These are phyloP conservation scores for Myodes glareolus DNA, from an alignment of 2,113 vertebrate species.

Conservation along the genomic window DNA sequence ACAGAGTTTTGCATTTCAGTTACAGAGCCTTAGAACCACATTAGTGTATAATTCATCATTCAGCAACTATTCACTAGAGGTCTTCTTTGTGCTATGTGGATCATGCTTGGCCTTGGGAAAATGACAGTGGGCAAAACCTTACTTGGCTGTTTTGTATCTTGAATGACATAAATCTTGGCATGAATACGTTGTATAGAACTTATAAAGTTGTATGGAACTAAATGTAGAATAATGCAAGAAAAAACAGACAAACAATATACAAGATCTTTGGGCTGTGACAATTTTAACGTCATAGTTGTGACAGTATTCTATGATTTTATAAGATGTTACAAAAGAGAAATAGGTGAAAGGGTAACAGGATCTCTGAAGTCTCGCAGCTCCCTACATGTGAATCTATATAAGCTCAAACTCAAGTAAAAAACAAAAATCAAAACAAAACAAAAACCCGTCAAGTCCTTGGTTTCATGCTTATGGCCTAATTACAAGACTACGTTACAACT, in stretches of 20 bases:
- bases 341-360: neutral
- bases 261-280: neutral
- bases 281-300: neutral
- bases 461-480: neutral
- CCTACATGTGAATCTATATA: neutral
- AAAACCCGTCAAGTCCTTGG: neutral
- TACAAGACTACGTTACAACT: slow-evolving; percentile 10
- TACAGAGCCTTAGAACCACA: neutral
- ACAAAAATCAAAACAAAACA: neutral
- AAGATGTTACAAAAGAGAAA: neutral
- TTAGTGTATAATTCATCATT: neutral
- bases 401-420: neutral
- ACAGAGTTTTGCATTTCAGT: neutral
- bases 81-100: neutral
- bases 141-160: neutral
- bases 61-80: neutral
- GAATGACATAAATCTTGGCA: neutral
- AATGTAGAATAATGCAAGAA: neutral
- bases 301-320: neutral
- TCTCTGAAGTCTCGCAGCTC: neutral
- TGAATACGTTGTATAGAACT: neutral
- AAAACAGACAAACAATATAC: neutral
- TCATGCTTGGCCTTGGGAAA: neutral
- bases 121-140: neutral
- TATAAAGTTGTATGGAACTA: neutral